Percentiles rank a stretch among this genome's conserved stretches.
These are phyloP conservation scores for Brachionus sp. DNA, from an alignment of 1,140 invertebrate genomes.

Conservation along the genomic window DNA sequence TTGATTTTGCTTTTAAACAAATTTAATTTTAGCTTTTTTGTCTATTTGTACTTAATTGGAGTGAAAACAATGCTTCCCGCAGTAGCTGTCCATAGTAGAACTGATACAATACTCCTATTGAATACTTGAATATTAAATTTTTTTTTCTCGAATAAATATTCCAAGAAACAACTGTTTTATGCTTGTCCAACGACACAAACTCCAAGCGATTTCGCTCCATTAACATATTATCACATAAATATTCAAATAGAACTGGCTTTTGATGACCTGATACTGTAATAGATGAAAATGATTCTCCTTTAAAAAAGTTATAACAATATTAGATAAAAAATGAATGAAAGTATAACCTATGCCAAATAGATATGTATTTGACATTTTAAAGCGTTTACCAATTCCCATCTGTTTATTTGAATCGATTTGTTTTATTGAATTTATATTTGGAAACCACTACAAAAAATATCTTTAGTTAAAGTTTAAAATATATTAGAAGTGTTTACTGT, in stretches of 20 bases:
- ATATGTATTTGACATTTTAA: constrained; percentile 43
- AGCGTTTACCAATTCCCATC: constrained; percentile 5
- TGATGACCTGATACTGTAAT: constrained; percentile 11
- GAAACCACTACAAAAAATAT: constrained; percentile 41
- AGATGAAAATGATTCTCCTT: background rate
- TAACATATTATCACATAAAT: constrained; percentile 30
- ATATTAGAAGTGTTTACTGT: background rate
- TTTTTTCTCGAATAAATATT: constrained; percentile 15
- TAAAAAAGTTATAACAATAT: background rate
- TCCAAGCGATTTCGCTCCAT: constrained; percentile 31
- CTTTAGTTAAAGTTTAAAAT: background rate
- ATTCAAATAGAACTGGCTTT: constrained; percentile 32
- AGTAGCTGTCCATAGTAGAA: constrained; percentile 36
- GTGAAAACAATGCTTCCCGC: constrained; percentile 34
- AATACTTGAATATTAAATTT: constrained; percentile 32
- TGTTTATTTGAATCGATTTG: background rate
- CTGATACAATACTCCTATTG: constrained; percentile 4
- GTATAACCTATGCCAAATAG: constrained; percentile 25
- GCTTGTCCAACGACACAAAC: background rate
- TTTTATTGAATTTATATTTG: constrained; percentile 30
- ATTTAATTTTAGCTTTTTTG: background rate
- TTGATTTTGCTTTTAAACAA: background rate
- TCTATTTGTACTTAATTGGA: constrained; percentile 1
- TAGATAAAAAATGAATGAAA: background rate
- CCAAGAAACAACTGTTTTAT: constrained; percentile 26